Conservation (phyloP, 1,140 invertebrate genomes). For the Sminthurinus signatus region DNA sequence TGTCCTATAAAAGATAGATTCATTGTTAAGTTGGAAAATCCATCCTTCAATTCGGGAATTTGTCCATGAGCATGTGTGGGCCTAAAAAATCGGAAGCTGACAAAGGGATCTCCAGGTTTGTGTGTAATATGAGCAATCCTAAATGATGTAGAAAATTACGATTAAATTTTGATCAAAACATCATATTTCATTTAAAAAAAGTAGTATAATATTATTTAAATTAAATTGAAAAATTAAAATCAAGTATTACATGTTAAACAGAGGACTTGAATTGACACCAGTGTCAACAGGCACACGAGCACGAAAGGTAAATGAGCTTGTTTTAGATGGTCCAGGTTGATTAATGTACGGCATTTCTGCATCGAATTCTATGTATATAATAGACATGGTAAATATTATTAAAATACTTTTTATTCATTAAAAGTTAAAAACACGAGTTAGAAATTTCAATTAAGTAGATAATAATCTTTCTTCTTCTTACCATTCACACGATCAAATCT, state of each 20-base stretch:
- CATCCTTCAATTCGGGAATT: not conserved
- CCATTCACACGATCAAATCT: slow-evolving; percentile 4
- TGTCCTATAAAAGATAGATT: not conserved
- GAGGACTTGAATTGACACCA: not conserved
- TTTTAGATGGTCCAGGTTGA: not conserved
- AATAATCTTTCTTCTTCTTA: too few species aligned
- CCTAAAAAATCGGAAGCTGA: slow-evolving; percentile 2
- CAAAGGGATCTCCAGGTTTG: not conserved
- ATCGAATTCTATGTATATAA: too few species aligned
- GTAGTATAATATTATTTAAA: not conserved
- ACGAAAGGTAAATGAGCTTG: not conserved
- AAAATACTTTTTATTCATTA: too few species aligned
- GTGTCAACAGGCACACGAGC: not conserved
- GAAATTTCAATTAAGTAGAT: too few species aligned
- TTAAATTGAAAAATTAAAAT: not conserved
- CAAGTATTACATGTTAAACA: slow-evolving; percentile 9
- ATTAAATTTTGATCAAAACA: not conserved
- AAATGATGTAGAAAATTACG: not conserved
- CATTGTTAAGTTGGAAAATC: not conserved
- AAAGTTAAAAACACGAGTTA: too few species aligned
- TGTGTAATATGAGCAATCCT: slow-evolving; percentile 1
- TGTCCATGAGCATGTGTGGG: not conserved
- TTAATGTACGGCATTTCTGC: not conserved
- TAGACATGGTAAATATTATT: too few species aligned
- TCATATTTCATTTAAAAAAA: not conserved